These are phyloP conservation scores for Neosilurus hyrtlii DNA, from an alignment of 2,797 vertebrate genomes.

Conservation along the genomic window DNA sequence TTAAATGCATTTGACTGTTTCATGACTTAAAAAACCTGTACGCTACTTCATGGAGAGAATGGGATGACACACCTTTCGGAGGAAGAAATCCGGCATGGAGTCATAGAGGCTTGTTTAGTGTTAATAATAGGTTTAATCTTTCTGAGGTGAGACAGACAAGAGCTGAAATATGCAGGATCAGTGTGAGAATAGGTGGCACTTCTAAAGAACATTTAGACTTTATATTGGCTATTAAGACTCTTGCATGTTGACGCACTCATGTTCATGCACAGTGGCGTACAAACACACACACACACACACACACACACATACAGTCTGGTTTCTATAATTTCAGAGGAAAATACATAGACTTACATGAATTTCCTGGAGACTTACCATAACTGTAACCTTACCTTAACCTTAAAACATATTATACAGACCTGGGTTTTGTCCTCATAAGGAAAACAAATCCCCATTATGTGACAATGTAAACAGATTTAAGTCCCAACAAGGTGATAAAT, in stretches of 20 bases:
- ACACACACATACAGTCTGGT: background rate
- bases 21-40: constrained; percentile 14
- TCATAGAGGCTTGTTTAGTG: constrained; percentile 68
- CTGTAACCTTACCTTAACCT: too few relatives aligned
- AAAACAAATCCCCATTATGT: too few relatives aligned
- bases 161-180: constrained; percentile 49
- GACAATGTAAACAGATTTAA: too few relatives aligned
- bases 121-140: constrained; percentile 68
- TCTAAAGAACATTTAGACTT: background rate
- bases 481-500: too few relatives aligned
- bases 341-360: too few relatives aligned
- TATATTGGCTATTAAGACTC: background rate
- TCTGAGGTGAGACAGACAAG: constrained; percentile 52
- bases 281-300: background rate
- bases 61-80: constrained; percentile 68
- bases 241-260: constrained; percentile 3
- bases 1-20: constrained; percentile 20
- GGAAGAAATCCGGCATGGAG: constrained; percentile 63
- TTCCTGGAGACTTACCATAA: too few relatives aligned
- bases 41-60: constrained; percentile 2
- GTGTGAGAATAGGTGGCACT: constrained; percentile 17
- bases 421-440: too few relatives aligned
- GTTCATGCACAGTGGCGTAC: background rate
- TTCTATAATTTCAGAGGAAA: too few relatives aligned
- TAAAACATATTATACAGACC: too few relatives aligned